Percentiles rank a stretch among this genome's conserved stretches.
phyloP scores from a whole-genome alignment of 1,140 invertebrate species.

The Drosophila carrolli region DNA sequence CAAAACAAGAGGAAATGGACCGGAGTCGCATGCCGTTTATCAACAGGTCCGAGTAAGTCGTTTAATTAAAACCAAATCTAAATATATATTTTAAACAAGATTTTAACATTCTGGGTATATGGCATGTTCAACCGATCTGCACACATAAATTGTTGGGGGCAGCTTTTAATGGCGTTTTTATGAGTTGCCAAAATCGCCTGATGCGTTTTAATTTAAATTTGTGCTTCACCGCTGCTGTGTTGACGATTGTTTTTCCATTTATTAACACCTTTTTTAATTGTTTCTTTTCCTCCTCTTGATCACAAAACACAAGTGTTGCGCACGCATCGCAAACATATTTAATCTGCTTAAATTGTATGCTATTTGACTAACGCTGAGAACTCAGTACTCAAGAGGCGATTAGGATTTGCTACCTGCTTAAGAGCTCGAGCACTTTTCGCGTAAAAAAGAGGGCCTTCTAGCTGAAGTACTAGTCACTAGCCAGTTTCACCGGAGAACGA shows the following conservation, averaged over 20 bases:
- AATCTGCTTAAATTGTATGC: slow-evolving; percentile 34
- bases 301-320: slow-evolving; percentile 58
- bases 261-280: slow-evolving; percentile 23
- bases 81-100: slow-evolving; percentile 17
- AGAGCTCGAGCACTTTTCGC: slow-evolving; percentile 31
- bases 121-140: slow-evolving; percentile 9
- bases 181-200: slow-evolving; percentile 26
- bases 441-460: slow-evolving; percentile 10
- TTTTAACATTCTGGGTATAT: slow-evolving; percentile 7
- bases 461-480: slow-evolving; percentile 8
- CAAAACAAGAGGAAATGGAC: slow-evolving; percentile 31
- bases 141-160: slow-evolving; percentile 27
- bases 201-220: slow-evolving; percentile 35
- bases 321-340: slow-evolving; percentile 35
- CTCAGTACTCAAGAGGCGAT: slow-evolving; percentile 29
- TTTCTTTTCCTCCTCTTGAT: slow-evolving; percentile 16
- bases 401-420: slow-evolving; percentile 52
- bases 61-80: slow-evolving; percentile 27
- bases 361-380: slow-evolving; percentile 43
- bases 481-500: slow-evolving; percentile 20
- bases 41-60: slow-evolving; percentile 37
- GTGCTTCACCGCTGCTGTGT: slow-evolving; percentile 14
- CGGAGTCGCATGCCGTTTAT: slow-evolving; percentile 12
- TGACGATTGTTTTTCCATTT: slow-evolving; percentile 10
- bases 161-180: slow-evolving; percentile 40